These are phyloP conservation scores for Colostygia pectinataria DNA, from an alignment of 2,888 invertebrate species.

Conservation along the genomic window DNA sequence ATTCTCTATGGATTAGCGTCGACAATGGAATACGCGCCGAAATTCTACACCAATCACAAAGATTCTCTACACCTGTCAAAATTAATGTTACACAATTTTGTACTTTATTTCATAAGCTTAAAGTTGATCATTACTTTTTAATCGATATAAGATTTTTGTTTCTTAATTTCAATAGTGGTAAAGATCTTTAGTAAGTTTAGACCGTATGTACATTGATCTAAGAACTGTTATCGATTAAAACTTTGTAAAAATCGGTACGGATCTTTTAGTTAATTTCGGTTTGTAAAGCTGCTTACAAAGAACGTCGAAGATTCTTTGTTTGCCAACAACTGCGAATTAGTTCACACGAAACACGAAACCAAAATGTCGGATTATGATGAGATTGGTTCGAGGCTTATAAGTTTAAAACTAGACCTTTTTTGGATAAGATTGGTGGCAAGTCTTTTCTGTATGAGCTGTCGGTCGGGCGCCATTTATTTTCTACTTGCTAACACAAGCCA, in stretches of 20 bases:
- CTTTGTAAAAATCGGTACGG: conserved; percentile 4
- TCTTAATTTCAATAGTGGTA: conserved; percentile 10
- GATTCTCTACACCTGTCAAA: neutral
- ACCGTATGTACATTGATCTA: neutral
- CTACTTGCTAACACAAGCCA: too few relatives aligned
- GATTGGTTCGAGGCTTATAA: too few relatives aligned
- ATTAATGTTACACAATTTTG: neutral
- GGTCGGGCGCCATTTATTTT: too few relatives aligned
- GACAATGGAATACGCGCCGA: conserved; percentile 41
- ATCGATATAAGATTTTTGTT: neutral
- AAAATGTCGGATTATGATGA: conserved; percentile 9
- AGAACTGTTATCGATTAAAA: neutral
- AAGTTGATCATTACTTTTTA: neutral
- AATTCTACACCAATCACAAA: conserved; percentile 25
- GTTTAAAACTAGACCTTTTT: conserved; percentile 16
- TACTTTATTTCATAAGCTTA: neutral
- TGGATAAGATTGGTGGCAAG: conserved; percentile 7
- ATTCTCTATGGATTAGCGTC: conserved; percentile 50
- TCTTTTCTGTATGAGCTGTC: too few relatives aligned
- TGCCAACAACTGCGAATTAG: conserved; percentile 5
- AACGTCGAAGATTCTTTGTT: conserved; percentile 8
- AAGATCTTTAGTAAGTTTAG: neutral
- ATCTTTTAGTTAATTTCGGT: conserved; percentile 17
- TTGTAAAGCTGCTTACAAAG: conserved; percentile 12
- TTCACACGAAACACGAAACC: conserved; percentile 24